Base-by-base conservation (phyloP, 2,888 invertebrate species). In the Chloroclystis v-ata region DNA sequence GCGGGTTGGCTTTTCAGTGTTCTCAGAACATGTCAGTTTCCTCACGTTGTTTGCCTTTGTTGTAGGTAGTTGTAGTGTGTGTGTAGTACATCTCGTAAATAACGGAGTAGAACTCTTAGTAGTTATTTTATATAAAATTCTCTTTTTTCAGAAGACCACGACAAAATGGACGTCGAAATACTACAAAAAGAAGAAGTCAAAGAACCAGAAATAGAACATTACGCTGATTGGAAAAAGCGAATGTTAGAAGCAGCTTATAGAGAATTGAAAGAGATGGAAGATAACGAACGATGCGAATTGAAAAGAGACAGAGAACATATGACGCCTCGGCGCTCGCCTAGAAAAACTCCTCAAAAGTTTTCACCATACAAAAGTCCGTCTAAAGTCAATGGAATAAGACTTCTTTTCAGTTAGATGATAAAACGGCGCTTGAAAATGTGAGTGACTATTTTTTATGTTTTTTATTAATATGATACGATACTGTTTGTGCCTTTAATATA, bases 161-260 rank as follows among this genome's bases (percentile, higher is more conserved):
- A 68, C 38, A 47, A 54, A 14, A 78, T 79, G 74, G 77, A 82
- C 7, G 38, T 75, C 0, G 78, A 80, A 9, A 4, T 41, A 14
- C 43, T 37, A 7, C 57, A 24, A 55, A 63, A 49, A 63, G 65
- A 73, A 49, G 56, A 58, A 30, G 0, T 60, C 37, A 43, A 55
- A 26, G 74, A 82, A 59, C 65, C 65, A 1, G 56, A 69, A 55
- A 61, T 81, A 35, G 92, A 92, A 67, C 81, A 89, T 0, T 92
- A 92, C 53, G 89, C 90, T 47, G 82, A 82, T 9, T 92, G 92
- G 92, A 91, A 90, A 51, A 72, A 72, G 13, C 78, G 91, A 28
- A 90, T 92, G 69, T 60, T 92, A 11, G 78, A 86, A 50, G 65
- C 75, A 7, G 89, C 91, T 0, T 78, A 79, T 46, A 72, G 69